Conservation (phyloP, 1,140 invertebrate species). For the Drosophila mojavensis region DNA sequence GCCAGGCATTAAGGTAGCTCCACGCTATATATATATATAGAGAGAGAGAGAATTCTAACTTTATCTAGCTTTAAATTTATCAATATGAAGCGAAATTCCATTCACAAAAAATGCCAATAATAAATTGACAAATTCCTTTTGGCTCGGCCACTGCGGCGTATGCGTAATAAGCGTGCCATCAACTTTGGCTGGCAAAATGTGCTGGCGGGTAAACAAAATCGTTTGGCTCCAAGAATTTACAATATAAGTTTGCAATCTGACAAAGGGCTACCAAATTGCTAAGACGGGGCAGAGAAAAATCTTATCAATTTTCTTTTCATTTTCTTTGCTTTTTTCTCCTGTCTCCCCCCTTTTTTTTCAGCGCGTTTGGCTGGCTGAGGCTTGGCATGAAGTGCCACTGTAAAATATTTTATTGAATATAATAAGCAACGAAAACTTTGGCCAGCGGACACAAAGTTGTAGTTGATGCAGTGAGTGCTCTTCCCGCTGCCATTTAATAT, state of each 20-base stretch:
- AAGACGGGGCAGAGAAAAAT: slow-evolving; percentile 38
- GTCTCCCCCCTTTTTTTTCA: slow-evolving; percentile 30
- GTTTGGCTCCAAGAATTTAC: slow-evolving; percentile 47
- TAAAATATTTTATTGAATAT: slow-evolving; percentile 72
- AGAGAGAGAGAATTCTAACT: background rate
- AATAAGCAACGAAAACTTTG: slow-evolving; percentile 3
- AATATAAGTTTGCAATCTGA: slow-evolving; percentile 50
- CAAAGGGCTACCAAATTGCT: slow-evolving; percentile 46
- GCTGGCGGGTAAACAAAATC: slow-evolving; percentile 48
- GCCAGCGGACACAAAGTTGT: slow-evolving; percentile 69
- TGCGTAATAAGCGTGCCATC: slow-evolving; percentile 35
- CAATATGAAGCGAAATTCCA: background rate
- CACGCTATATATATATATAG: no score
- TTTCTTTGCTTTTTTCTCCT: slow-evolving; percentile 75
- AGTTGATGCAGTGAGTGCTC: slow-evolving; percentile 20
- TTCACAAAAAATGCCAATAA: slow-evolving; percentile 10
- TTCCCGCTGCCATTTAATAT: slow-evolving; percentile 70
- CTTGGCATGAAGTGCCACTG: slow-evolving; percentile 65
- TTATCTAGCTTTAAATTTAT: background rate
- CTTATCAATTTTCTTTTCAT: slow-evolving; percentile 58
- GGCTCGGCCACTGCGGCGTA: slow-evolving; percentile 14
- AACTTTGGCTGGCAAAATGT: slow-evolving; percentile 24
- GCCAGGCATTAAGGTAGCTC: no score
- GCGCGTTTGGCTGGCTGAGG: slow-evolving; percentile 13
- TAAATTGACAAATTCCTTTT: slow-evolving; percentile 18